phyloP scores from a whole-genome alignment of 1,140 invertebrate genomes.

The Subanguina moxae region DNA sequence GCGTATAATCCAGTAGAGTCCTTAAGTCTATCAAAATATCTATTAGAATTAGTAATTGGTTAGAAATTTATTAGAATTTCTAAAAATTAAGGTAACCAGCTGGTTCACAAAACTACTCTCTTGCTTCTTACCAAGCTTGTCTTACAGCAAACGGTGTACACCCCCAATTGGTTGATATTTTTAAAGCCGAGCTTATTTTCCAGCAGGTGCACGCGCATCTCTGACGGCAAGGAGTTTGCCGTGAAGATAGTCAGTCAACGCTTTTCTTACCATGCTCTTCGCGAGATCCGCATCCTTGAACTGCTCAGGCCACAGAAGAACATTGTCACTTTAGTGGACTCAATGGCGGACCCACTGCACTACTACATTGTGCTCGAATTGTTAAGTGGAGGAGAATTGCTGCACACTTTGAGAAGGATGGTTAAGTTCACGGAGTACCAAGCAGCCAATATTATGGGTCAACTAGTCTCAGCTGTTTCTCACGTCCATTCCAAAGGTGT shows the following conservation, averaged over 20 bases:
- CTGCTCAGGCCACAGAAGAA: slow-evolving; percentile 80
- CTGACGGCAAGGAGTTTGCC: slow-evolving; percentile 73
- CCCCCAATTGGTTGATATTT: too few species aligned
- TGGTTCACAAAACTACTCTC: neutral
- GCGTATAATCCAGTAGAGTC: too few species aligned
- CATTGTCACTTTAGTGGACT: slow-evolving; percentile 78
- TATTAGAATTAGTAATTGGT: too few species aligned
- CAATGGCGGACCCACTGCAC: slow-evolving; percentile 73
- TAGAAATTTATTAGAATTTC: slow-evolving; percentile 6
- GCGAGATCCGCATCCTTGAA: slow-evolving; percentile 70
- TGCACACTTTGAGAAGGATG: slow-evolving; percentile 68
- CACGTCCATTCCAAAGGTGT: slow-evolving; percentile 77
- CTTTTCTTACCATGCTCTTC: slow-evolving; percentile 67
- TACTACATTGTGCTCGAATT: slow-evolving; percentile 65
- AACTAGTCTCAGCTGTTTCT: slow-evolving; percentile 74
- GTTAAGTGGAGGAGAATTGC: slow-evolving; percentile 79
- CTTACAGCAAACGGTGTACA: too few species aligned
- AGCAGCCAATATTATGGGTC: slow-evolving; percentile 70
- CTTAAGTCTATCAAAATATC: too few species aligned
- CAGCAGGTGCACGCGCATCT: slow-evolving; percentile 73
- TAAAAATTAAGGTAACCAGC: slow-evolving; percentile 12
- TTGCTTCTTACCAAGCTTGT: neutral
- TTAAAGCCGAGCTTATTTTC: slow-evolving; percentile 20
- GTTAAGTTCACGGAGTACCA: slow-evolving; percentile 70
- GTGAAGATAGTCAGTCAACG: slow-evolving; percentile 83